Evolutionary conservation across 1,140 invertebrate species (phyloP).

Genomic region (Pectinophora gossypiella): DNA sequence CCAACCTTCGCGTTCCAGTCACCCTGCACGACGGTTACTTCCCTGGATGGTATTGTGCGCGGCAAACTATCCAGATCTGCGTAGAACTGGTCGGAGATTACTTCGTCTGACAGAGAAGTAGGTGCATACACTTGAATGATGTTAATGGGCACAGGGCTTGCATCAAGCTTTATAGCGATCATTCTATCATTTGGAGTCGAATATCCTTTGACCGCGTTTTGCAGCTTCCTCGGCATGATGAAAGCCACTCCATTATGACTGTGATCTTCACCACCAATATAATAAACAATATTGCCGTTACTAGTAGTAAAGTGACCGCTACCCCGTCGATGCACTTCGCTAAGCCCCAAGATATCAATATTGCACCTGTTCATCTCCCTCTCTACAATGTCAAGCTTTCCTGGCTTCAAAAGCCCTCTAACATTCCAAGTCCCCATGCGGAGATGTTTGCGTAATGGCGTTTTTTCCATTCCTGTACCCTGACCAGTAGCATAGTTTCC

Average conservation of each 20-base stretch:
- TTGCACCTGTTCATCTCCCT: conserved; percentile 4
- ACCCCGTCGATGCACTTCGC: conserved; percentile 2
- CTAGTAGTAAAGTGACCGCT: conserved; percentile 3
- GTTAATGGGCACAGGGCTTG: neutral
- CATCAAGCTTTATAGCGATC: neutral
- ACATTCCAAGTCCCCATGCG: conserved; percentile 11
- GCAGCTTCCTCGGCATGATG: neutral
- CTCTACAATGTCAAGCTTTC: neutral
- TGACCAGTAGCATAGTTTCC: conserved; percentile 9
- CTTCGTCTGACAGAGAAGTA: neutral
- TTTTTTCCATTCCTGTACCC: neutral
- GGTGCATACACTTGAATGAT: conserved; percentile 1
- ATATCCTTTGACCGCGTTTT: neutral
- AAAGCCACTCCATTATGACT: neutral
- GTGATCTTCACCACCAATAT: neutral
- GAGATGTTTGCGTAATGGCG: neutral
- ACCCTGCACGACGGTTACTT: neutral
- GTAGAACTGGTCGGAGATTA: neutral
- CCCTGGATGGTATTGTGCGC: neutral
- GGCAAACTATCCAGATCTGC: neutral
- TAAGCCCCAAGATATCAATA: conserved; percentile 6
- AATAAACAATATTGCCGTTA: conserved; percentile 5
- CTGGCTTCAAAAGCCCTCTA: neutral
- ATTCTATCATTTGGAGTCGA: neutral
- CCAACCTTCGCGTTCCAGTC: conserved; percentile 1